A percentile compares a stretch with the other conserved stretches of the same genome.
These are phyloP conservation scores for Xenentodon cancila DNA, from an alignment of 2,797 vertebrate species.

Conservation along the genomic window DNA sequence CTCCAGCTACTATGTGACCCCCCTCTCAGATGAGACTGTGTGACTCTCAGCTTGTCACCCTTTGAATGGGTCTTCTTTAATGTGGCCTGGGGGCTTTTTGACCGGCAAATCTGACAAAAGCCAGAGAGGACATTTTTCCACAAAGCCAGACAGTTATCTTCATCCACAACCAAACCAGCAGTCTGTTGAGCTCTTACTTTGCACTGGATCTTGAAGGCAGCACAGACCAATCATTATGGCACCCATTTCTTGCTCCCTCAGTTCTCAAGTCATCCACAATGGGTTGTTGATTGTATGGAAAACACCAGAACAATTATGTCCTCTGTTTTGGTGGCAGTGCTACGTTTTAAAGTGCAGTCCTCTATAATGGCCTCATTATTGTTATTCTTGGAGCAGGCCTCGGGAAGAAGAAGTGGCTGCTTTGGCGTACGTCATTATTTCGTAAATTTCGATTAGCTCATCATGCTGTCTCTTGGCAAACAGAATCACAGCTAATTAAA, in stretches of 20 bases:
- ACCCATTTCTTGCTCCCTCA: slow-evolving; percentile 90
- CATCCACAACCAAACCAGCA: slow-evolving; percentile 92
- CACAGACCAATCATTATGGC: slow-evolving; percentile 96
- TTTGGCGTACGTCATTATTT: slow-evolving; percentile 94
- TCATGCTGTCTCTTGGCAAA: slow-evolving; percentile 93
- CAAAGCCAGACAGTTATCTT: slow-evolving; percentile 90
- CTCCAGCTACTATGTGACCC: slow-evolving; percentile 49
- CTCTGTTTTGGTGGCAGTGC: slow-evolving; percentile 95
- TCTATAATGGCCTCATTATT: slow-evolving; percentile 99
- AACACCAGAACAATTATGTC: slow-evolving; percentile 96
- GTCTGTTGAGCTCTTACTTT: slow-evolving; percentile 93
- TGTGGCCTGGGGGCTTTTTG: slow-evolving; percentile 74
- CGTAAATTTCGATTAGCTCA: slow-evolving; percentile 98
- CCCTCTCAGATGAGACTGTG: slow-evolving; percentile 57
- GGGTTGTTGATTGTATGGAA: slow-evolving; percentile 99
- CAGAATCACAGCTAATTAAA: slow-evolving; percentile 97
- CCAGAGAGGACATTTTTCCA: slow-evolving; percentile 68
- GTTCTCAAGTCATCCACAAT: slow-evolving; percentile 97
- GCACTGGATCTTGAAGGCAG: slow-evolving; percentile 88
- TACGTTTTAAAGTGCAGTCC: slow-evolving; percentile 94
- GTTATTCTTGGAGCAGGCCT: slow-evolving; percentile 95
- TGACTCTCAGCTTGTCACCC: slow-evolving; percentile 74
- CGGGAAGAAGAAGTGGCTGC: slow-evolving; percentile 90
- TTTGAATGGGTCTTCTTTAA: slow-evolving; percentile 72
- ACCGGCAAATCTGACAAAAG: slow-evolving; percentile 71